Evolutionary conservation across 2,888 invertebrate species (phyloP), one percentile per base, ranked within the genome.

Genomic region (Aporophyla nigra): DNA sequence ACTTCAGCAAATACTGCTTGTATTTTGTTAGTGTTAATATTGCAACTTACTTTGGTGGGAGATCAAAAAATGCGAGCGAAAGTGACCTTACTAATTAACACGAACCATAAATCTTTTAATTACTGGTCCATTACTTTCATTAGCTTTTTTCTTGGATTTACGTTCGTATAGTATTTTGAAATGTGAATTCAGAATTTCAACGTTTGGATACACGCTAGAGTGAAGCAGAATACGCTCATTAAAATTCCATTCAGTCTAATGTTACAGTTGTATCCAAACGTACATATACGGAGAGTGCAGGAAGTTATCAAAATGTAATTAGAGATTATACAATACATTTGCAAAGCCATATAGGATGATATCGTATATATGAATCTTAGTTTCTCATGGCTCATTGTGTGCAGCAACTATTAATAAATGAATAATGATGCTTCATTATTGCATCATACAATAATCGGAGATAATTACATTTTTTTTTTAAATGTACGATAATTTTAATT

Each of bases 281-380:
- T 80, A 80, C 78, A 24, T 80, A 67, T 63, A 68, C 49, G 63
- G 49, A 74, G 58, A 61, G 43, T 80, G 46, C 76, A 78, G 72
- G 74, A 75, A 83, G 85, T 83, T 86, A 89, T 89, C 88, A 89
- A 90, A 89, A 87, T 82, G 83, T 84, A 86, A 89, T 90, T 89
- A 83, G 83, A 83, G 86, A 83, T 74, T 61, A 77, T 68, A 78
- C 72, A 77, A 77, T 73, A 67, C 63, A 65, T 77, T 43, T 70
- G 67, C 53, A 40, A 70, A 53, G 63, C 69, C 66, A 56, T 79
- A 66, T 63, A 71, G 27, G 71, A 76, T 69, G 67, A 66, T 76
- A 84, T 76, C 86, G 43, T 67, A 33, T 43, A 84, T 61, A 19
- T n/a, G n/a, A 72, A 83, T 85, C 83, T 67, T 46, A 77, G n/a